A percentile compares a stretch with the other conserved stretches of the same genome.
phyloP scores from a whole-genome alignment of 2,113 vertebrate species.

The Sceloporus undulatus region DNA sequence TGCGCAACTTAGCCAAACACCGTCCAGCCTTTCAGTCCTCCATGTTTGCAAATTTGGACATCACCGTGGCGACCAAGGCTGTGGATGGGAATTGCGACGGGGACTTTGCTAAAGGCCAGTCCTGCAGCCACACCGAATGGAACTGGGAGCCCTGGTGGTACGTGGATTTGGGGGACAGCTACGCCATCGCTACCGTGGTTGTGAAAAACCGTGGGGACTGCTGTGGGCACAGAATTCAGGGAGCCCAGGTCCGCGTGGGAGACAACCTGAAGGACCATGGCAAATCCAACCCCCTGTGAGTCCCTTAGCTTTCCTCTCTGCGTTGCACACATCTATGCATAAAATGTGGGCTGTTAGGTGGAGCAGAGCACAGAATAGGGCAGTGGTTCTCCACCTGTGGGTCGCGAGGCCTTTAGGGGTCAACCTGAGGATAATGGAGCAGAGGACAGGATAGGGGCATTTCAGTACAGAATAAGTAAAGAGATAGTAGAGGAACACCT shows the following conservation, averaged over 20 bases:
- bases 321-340: not conserved
- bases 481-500: too few relatives aligned
- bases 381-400: too few relatives aligned
- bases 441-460: too few relatives aligned
- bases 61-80: not conserved
- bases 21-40: not conserved
- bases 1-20: not conserved
- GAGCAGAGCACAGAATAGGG: too few relatives aligned
- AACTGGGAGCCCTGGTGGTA: constrained; percentile 50
- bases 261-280: not conserved
- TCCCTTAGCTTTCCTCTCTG: not conserved
- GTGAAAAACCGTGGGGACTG: constrained; percentile 40
- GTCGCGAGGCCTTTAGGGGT: too few relatives aligned
- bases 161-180: constrained; percentile 33
- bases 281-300: not conserved
- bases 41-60: accelerated
- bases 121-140: constrained; percentile 9
- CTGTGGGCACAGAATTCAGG: constrained; percentile 15
- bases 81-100: not conserved
- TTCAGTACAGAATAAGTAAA: too few relatives aligned
- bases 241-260: constrained; percentile 30
- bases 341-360: too few relatives aligned
- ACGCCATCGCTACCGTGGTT: constrained; percentile 27
- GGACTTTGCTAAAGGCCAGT: accelerated
- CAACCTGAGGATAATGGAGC: too few relatives aligned